phyloP scores from a whole-genome alignment of 2,797 vertebrate species.

The Allobates femoralis region DNA sequence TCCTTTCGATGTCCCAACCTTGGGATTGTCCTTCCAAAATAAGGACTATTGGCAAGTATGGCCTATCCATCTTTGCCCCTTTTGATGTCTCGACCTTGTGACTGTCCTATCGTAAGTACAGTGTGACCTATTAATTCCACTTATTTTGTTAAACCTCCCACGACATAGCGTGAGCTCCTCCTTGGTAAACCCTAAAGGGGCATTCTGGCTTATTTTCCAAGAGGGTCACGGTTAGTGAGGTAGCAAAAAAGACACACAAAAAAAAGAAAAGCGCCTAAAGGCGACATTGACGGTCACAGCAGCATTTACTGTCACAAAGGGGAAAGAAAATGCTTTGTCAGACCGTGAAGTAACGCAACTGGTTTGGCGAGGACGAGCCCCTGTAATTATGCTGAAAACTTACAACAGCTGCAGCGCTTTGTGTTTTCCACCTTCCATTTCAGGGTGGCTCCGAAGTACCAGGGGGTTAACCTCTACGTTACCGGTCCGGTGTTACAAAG shows the following conservation, averaged over 20 bases:
- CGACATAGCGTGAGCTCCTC: neutral
- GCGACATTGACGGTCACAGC: neutral
- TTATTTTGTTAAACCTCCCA: neutral
- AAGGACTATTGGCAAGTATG: no score
- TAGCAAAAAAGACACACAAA: neutral
- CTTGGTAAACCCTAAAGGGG: neutral
- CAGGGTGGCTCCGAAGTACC: constrained; percentile 34
- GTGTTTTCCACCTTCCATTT: constrained; percentile 6
- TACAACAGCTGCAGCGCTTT: constrained; percentile 51
- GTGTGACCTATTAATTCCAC: neutral
- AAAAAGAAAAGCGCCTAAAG: neutral
- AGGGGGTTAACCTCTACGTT: constrained; percentile 37
- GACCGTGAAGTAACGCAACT: constrained; percentile 45
- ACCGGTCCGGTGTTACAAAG: neutral
- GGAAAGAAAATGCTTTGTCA: constrained; percentile 49
- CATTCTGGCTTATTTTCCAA: neutral
- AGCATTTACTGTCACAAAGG: constrained; percentile 16
- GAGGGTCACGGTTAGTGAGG: neutral
- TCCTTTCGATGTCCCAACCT: no score
- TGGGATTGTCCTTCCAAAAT: no score
- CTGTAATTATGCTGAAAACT: constrained; percentile 54
- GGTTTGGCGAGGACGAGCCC: constrained; percentile 55
- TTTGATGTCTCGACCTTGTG: no score
- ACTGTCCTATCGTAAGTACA: no score
- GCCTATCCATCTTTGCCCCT: no score